Conservation (phyloP, 2,113 vertebrate species). For the Nibea coibor region DNA sequence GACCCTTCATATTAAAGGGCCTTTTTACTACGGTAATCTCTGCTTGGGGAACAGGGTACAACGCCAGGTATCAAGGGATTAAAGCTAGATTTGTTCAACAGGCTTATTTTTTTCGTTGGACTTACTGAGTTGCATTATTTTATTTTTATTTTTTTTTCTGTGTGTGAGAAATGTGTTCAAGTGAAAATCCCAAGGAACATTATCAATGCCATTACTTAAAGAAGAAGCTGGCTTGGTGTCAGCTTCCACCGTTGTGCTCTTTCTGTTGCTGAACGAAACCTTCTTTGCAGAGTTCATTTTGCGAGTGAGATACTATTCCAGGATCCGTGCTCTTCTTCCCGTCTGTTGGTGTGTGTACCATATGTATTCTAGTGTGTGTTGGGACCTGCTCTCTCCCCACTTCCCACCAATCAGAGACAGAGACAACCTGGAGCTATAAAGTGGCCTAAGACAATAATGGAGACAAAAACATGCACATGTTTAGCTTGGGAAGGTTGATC, state of each 20-base stretch:
- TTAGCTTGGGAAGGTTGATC: slow-evolving; percentile 44
- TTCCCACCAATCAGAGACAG: slow-evolving; percentile 56
- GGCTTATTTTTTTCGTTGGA: slow-evolving; percentile 55
- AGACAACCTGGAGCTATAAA: slow-evolving; percentile 56
- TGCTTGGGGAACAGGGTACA: slow-evolving; percentile 81
- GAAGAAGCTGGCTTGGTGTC: slow-evolving; percentile 70
- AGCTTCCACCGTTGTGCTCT: slow-evolving; percentile 83
- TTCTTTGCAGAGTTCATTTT: slow-evolving; percentile 67
- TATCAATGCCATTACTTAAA: slow-evolving; percentile 78
- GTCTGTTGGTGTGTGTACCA: slow-evolving; percentile 75
- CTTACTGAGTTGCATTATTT: slow-evolving; percentile 61
- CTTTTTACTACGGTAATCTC: slow-evolving; percentile 76
- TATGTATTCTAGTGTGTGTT: slow-evolving; percentile 75
- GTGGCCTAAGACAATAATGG: slow-evolving; percentile 63
- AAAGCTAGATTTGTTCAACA: slow-evolving; percentile 63
- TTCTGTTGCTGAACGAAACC: slow-evolving; percentile 69
- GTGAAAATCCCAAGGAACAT: slow-evolving; percentile 63
- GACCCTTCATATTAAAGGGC: slow-evolving; percentile 85
- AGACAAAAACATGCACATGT: slow-evolving; percentile 48
- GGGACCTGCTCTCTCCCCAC: slow-evolving; percentile 61
- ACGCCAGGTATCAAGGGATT: slow-evolving; percentile 69
- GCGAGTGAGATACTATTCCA: slow-evolving; percentile 70
- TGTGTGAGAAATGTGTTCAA: slow-evolving; percentile 69
- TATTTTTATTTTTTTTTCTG: slow-evolving; percentile 42
- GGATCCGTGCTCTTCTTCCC: slow-evolving; percentile 74